Conservation (phyloP, 2,113 vertebrate genomes). For the Alligator mississippiensis region DNA sequence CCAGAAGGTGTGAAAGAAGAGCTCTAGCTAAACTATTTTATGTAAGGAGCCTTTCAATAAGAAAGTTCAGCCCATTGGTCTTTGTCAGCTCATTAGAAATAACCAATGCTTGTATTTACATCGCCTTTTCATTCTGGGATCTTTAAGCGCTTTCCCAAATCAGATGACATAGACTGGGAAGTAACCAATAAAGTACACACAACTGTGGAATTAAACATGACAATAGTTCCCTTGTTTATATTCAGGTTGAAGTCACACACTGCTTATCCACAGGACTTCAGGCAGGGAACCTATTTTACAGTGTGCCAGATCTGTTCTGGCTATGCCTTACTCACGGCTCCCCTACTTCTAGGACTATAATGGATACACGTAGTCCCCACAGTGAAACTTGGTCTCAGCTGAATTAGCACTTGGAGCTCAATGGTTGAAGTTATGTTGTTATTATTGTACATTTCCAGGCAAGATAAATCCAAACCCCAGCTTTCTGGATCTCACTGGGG, state of each 20-base stretch:
- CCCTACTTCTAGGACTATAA: not conserved
- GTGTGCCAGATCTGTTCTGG: not conserved
- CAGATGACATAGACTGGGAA: constrained; percentile 19
- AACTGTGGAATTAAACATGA: not conserved
- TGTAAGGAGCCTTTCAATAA: constrained; percentile 43
- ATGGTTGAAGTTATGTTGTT: not conserved
- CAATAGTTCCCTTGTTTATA: constrained; percentile 11
- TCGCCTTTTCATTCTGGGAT: constrained; percentile 37
- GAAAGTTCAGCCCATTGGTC: constrained; percentile 41
- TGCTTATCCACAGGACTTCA: not conserved
- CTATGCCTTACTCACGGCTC: constrained; percentile 3
- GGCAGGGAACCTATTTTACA: not conserved
- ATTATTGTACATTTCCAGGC: not conserved
- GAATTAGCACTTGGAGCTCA: not conserved
- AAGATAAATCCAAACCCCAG: not conserved
- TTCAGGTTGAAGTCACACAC: constrained; percentile 4
- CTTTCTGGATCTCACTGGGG: not conserved
- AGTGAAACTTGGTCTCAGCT: not conserved
- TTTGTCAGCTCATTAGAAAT: constrained; percentile 48
- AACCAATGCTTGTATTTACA: constrained; percentile 42
- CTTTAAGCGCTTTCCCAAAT: constrained; percentile 37
- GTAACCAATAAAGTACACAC: not conserved
- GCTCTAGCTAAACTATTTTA: constrained; percentile 43
- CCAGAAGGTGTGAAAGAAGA: constrained; percentile 51
- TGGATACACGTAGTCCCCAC: not conserved